Evolutionary conservation across 2,888 invertebrate genomes (phyloP).

Genomic region (Nyleta sp.): DNA sequence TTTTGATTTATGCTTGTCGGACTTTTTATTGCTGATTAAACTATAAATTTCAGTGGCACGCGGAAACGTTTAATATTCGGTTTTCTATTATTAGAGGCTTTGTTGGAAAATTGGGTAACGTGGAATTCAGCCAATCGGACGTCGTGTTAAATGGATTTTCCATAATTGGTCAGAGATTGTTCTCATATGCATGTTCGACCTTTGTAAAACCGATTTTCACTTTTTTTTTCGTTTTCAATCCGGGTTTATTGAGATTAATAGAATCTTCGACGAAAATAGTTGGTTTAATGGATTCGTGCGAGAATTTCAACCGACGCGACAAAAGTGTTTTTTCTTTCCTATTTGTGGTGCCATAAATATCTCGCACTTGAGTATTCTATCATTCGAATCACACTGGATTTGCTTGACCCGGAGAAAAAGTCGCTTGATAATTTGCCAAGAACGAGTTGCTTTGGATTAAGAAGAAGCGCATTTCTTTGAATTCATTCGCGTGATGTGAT

Average conservation of each 20-base stretch:
- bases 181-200: not conserved
- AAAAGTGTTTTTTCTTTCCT: too few relatives aligned
- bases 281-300: too few relatives aligned
- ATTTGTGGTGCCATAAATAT: conserved; percentile 15
- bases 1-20: conserved; percentile 37
- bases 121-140: not conserved
- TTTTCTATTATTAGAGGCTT: conserved; percentile 16
- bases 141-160: not conserved
- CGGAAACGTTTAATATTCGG: conserved; percentile 10
- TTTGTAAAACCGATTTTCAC: not conserved
- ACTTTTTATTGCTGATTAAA: conserved; percentile 25
- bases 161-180: conserved; percentile 4
- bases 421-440: conserved; percentile 51
- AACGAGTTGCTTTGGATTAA: conserved; percentile 31
- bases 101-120: conserved; percentile 16
- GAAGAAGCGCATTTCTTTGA: conserved; percentile 35
- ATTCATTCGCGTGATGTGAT: conserved; percentile 45
- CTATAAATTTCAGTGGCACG: conserved; percentile 38
- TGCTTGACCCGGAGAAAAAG: conserved; percentile 31
- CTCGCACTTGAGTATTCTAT: conserved; percentile 31
- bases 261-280: too few relatives aligned
- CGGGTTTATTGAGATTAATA: too few relatives aligned
- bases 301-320: too few relatives aligned
- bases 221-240: too few relatives aligned
- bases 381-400: conserved; percentile 26